Base-by-base conservation (phyloP, 2,113 vertebrate genomes). In the Leucoraja erinaceus region DNA sequence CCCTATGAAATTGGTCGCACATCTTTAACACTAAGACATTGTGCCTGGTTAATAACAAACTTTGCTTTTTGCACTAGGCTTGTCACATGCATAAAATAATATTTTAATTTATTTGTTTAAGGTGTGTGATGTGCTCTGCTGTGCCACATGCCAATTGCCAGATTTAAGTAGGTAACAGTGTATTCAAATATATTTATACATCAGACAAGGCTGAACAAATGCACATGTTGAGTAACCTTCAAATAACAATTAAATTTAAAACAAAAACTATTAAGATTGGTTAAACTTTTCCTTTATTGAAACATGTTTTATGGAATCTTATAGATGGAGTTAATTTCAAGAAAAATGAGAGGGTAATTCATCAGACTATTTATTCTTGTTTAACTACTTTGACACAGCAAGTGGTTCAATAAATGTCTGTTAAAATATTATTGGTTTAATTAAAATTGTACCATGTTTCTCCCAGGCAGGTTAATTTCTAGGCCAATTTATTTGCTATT, bases 1-100 rank as follows among this genome's bases (percentile, higher is more conserved):
- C 94, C 96, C 95, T 95, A 96, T 95, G 95, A 96, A 96, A 96
- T 95, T 93, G 75, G 95, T 95, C 95, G 94, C 96, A 96, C 96
- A 96, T 96, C 96, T 97, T 96, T 93, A 93, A 96, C 95, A 95
- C 95, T 14, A 88, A 63, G 59, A 88, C 6, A 63, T 96, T 95
- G 95, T 94, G 94, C 94, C 94, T 93, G 94, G 92, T 72, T 72
- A 72, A 72, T 72, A 72, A 68, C 66, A 68, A 72, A 72, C 70
- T 72, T 72, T 72, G 70, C 22, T 72, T 72, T 72, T 72, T 72
- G 70, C 70, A 22, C 70, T 72, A 72, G 70, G 93, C 93, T 86
- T 96, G 94, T 95, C 95, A 95, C 93, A 95, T 96, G 95, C 94
- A 93, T 94, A 95, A 95, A 96, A 96, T 96, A 94, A 96, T 94